Evolutionary conservation across 2,797 vertebrate species (phyloP), one percentile per base, ranked within the genome.

Genomic region (Cyprinodon diabolis): DNA sequence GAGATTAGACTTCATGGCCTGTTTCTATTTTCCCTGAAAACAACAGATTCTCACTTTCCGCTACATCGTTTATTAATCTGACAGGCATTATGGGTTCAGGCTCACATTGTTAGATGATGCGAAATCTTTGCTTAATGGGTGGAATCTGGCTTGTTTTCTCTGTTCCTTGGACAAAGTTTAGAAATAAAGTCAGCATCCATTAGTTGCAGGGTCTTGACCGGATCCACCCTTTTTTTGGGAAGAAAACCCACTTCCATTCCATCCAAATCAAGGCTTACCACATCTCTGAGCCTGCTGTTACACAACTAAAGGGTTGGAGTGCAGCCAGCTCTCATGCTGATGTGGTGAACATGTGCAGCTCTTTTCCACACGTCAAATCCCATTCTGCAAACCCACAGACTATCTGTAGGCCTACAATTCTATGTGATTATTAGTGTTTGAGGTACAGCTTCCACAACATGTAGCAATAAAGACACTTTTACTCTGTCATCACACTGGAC

Each of bases 21-120:
- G 0, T 79, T 78, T 86, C 48, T 93, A 83, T 91, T 92, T 92
- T 90, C 82, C 89, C 79, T 80, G 80, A 89, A 92, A 93, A 93
- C 91, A 93, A 89, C 81, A 86, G 85, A 89, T 91, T 88, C 86
- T 87, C 85, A 89, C 87, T 90, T 90, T 85, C 84, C 74, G 1
- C 76, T 30, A 72, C 82, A 74, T 84, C 74, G 75, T 84, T 83
- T 85, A 69, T 89, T 91, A 86, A 86, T 90, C 82, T 86, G 86
- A 91, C 84, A 84, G 68, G 76, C 76, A 82, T 90, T 80, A 81
- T 74, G 80, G 80, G 79, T 83, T 78, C 79, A 69, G 30, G 6
- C 62, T 74, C 6, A 67, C 37, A 19, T 74, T 76, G 56, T 74
- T 78, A 67, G 72, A 86, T 87, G 88, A 92, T 84, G 81, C 87